phyloP scores from a whole-genome alignment of 1,140 invertebrate species.

The Callitettix versicolor region DNA sequence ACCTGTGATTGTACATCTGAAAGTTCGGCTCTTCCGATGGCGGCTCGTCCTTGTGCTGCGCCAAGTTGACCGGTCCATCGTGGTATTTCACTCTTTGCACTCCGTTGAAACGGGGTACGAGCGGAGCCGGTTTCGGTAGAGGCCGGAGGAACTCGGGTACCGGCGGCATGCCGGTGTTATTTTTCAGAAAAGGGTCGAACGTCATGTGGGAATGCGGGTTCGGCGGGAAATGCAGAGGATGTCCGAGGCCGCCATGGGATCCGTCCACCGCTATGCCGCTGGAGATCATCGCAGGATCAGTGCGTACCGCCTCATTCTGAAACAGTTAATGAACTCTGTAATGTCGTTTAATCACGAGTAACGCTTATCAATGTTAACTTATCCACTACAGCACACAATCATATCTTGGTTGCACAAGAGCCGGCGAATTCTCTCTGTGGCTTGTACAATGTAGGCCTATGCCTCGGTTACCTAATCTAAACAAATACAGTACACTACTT shows the following conservation, averaged over 20 bases:
- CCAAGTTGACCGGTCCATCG: constrained; percentile 8
- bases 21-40: background rate
- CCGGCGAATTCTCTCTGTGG: no score
- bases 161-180: constrained; percentile 2
- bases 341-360: no score
- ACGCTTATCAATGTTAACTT: no score
- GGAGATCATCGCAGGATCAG: constrained; percentile 7
- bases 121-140: constrained; percentile 18
- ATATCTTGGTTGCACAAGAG: no score
- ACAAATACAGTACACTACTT: no score
- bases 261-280: constrained; percentile 21
- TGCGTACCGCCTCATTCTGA: background rate
- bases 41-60: constrained; percentile 16
- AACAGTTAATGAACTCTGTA: background rate
- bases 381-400: no score
- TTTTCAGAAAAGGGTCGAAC: constrained; percentile 1
- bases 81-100: background rate
- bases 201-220: background rate
- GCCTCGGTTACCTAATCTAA: no score
- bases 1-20: constrained; percentile 3
- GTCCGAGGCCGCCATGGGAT: constrained; percentile 5
- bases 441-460: no score
- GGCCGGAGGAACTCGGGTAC: constrained; percentile 25
- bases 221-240: constrained; percentile 7
- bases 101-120: constrained; percentile 11